Evolutionary conservation across 2,113 vertebrate genomes (phyloP).

Genomic region (Agapornis roseicollis): DNA sequence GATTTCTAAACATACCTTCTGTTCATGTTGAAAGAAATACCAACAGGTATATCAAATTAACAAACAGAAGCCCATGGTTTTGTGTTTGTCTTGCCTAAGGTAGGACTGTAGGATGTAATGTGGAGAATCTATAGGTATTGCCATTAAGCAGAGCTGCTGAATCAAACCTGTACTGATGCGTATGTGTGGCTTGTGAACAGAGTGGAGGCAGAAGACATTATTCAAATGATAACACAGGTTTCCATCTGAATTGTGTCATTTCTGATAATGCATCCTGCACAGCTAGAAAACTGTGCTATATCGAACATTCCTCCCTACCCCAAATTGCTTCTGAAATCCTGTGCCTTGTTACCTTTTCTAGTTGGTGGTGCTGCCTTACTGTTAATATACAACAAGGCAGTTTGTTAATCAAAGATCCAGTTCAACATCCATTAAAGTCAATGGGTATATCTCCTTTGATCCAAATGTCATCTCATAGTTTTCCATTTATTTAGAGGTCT

Average conservation of each 20-base stretch:
- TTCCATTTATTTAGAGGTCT: slow-evolving; percentile 66
- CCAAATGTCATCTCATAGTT: slow-evolving; percentile 42
- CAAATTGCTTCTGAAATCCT: background rate
- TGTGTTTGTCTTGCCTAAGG: background rate
- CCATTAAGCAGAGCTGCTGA: background rate
- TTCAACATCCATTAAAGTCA: slow-evolving; percentile 23
- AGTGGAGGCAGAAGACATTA: background rate
- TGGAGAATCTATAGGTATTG: background rate
- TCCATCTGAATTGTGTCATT: background rate
- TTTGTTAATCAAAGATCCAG: slow-evolving; percentile 49
- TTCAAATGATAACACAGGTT: background rate
- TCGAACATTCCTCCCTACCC: background rate
- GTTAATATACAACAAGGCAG: background rate
- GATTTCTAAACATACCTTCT: background rate
- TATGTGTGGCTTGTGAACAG: background rate
- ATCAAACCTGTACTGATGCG: background rate
- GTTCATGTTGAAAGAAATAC: background rate
- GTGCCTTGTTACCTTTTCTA: background rate
- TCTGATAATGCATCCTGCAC: background rate
- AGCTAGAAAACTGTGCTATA: background rate
- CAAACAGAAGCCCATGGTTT: background rate
- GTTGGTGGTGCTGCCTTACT: background rate
- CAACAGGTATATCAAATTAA: background rate
- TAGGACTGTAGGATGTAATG: background rate
- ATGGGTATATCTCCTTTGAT: slow-evolving; percentile 54